Conservation (phyloP, 2,888 invertebrate genomes). For the Ellobium chinense region DNA sequence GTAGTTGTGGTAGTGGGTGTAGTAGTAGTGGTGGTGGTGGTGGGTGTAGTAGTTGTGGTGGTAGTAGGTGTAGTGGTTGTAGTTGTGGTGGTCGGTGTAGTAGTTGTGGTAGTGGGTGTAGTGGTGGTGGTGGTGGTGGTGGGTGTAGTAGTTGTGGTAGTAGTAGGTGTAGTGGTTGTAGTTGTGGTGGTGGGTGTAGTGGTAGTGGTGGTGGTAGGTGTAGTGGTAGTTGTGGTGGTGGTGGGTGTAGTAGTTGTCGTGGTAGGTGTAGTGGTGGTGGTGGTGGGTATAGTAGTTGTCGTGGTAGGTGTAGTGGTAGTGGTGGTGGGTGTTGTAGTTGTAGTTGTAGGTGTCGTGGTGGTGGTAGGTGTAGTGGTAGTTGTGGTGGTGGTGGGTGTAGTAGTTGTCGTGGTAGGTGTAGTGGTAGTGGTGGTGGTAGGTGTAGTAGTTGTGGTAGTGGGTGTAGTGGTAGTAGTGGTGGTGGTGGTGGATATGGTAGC, state of each 20-base stretch:
- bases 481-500: neutral
- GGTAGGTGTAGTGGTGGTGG: neutral
- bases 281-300: neutral
- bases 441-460: neutral
- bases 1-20: neutral
- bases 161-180: neutral
- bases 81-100: neutral
- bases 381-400: neutral
- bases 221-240: neutral
- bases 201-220: neutral
- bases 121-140: neutral
- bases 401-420: neutral
- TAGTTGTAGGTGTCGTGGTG: neutral
- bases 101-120: neutral
- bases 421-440: neutral
- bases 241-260: neutral
- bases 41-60: neutral
- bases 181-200: neutral
- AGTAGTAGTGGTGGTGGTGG: neutral
- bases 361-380: neutral
- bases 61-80: neutral
- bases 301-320: neutral
- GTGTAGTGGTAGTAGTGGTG: neutral
- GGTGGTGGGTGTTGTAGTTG: neutral
- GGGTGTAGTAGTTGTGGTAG: neutral